A percentile compares a stretch with the other conserved stretches of the same genome.
Evolutionary conservation across 2,113 vertebrate genomes (phyloP).

Genomic region (Casuarius casuarius): DNA sequence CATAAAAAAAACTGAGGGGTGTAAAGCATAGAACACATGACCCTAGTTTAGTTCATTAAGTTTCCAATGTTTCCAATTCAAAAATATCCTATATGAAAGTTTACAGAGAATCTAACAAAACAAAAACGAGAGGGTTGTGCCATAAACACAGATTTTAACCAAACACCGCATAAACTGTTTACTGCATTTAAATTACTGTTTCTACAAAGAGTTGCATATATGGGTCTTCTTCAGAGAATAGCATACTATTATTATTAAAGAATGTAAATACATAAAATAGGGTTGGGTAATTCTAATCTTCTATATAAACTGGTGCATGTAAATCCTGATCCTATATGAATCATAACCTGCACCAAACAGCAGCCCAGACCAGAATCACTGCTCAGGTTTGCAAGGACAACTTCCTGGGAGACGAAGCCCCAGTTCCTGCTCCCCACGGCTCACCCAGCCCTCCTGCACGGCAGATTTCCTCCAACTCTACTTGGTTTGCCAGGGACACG

Average conservation of each 20-base stretch:
- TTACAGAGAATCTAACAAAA: neutral
- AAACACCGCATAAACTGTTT: neutral
- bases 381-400: neutral
- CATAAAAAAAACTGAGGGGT: neutral
- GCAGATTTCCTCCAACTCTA: neutral
- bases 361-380: neutral
- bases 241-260: neutral
- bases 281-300: neutral
- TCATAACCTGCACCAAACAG: neutral
- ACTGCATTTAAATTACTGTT: neutral
- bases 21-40: neutral
- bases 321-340: neutral
- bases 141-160: neutral
- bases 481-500: neutral
- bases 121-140: neutral
- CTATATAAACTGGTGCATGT: neutral
- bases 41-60: neutral
- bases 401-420: neutral
- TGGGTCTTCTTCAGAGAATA: neutral
- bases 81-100: neutral
- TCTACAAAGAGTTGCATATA: neutral
- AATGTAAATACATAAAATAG: neutral
- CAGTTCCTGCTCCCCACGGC: neutral
- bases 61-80: neutral
- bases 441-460: neutral